phyloP scores from a whole-genome alignment of 2,113 vertebrate species.

The Gorilla gorilla region DNA sequence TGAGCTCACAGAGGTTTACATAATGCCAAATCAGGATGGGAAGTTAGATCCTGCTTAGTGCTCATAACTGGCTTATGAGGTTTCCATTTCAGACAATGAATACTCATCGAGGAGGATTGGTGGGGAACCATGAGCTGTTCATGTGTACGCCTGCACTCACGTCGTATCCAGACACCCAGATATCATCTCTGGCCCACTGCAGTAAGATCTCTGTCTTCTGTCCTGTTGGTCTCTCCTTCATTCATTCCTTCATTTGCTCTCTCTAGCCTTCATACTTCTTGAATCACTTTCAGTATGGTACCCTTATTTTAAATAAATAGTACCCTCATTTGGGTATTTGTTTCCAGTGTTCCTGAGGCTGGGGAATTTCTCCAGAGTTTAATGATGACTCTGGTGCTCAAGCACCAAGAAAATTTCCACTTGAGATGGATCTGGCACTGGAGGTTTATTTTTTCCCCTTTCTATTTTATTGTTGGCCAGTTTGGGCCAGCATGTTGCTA shows the following conservation, averaged over 20 bases:
- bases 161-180: background rate
- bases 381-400: background rate
- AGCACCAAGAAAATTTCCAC: slow-evolving; percentile 55
- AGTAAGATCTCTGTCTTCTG: background rate
- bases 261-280: background rate
- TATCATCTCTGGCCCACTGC: background rate
- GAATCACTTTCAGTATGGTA: background rate
- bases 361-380: background rate
- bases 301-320: background rate
- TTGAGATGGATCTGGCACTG: slow-evolving; percentile 29
- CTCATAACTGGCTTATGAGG: background rate
- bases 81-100: background rate
- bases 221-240: background rate
- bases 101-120: background rate
- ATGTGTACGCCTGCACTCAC: background rate
- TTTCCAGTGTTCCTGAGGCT: background rate
- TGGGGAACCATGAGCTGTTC: background rate
- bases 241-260: background rate
- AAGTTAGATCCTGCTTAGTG: background rate
- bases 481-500: slow-evolving; percentile 61
- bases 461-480: slow-evolving; percentile 63
- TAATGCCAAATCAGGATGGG: background rate
- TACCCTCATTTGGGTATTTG: background rate
- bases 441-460: slow-evolving; percentile 42
- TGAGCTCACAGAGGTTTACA: background rate